These are phyloP conservation scores for Callimorpha dominula DNA, from an alignment of 2,888 invertebrate species.

Conservation along the genomic window DNA sequence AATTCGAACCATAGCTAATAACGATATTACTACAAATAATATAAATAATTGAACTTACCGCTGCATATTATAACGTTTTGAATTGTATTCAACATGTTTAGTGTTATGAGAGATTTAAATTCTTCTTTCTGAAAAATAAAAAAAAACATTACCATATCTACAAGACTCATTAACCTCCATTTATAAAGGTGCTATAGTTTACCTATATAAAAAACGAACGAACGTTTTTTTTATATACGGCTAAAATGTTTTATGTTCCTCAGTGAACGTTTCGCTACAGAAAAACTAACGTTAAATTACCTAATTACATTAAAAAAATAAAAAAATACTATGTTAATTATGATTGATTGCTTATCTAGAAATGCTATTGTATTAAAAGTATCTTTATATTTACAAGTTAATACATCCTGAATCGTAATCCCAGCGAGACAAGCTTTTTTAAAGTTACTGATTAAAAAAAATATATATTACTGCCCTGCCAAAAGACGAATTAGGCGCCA, in stretches of 20 bases:
- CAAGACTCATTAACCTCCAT: background rate
- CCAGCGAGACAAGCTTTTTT: too few species aligned
- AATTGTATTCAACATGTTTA: constrained; percentile 95
- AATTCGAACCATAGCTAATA: background rate
- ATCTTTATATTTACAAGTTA: too few species aligned
- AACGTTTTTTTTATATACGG: background rate
- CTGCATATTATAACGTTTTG: constrained; percentile 96
- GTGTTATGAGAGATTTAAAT: constrained; percentile 94
- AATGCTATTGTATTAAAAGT: too few species aligned
- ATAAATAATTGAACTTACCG: constrained; percentile 64
- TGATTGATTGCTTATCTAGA: too few species aligned
- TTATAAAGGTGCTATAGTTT: background rate
- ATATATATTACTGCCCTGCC: too few species aligned
- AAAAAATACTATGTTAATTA: too few species aligned
- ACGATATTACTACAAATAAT: background rate
- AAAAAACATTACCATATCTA: constrained; percentile 6
- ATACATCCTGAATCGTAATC: too few species aligned
- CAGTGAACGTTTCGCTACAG: background rate
- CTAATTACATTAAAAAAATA: too few species aligned
- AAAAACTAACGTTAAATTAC: background rate
- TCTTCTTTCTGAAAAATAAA: constrained; percentile 92
- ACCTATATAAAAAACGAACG: background rate
- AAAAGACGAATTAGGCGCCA: too few species aligned
- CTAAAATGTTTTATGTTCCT: background rate
- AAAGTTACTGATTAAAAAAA: too few species aligned